A percentile compares a stretch with the other conserved stretches of the same genome.
Conservation (phyloP, 2,888 invertebrate species). For the Drosophila vallismaia region DNA sequence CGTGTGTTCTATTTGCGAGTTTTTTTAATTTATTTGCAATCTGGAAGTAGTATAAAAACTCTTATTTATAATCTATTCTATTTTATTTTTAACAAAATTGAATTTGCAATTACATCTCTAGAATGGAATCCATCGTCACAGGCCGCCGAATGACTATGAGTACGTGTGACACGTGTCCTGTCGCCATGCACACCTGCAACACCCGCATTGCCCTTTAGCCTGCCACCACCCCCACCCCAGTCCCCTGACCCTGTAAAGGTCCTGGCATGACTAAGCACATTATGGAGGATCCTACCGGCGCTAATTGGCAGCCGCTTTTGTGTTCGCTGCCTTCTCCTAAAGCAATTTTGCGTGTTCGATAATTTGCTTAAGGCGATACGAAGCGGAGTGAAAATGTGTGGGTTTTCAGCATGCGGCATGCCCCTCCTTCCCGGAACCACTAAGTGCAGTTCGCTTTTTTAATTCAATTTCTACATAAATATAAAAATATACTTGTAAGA, state of each 20-base stretch:
- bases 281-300: constrained; percentile 56
- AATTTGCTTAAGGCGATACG: constrained; percentile 69
- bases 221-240: background rate
- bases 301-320: constrained; percentile 74
- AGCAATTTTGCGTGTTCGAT: constrained; percentile 69
- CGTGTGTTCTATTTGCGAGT: no score
- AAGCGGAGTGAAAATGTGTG: constrained; percentile 19
- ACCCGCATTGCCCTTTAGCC: constrained; percentile 3
- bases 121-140: background rate
- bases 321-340: constrained; percentile 56
- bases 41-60: no score
- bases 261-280: constrained; percentile 71
- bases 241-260: constrained; percentile 41
- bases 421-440: background rate
- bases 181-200: constrained; percentile 24
- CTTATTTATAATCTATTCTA: background rate
- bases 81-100: background rate
- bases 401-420: constrained; percentile 1
- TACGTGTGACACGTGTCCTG: constrained; percentile 63
- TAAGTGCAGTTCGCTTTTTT: constrained; percentile 34
- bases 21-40: no score
- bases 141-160: constrained; percentile 9
- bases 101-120: constrained; percentile 1
- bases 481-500: background rate
- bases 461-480: constrained; percentile 46